Conservation (phyloP, 2,888 invertebrate species). For the Pycnomerus fuliginosus region DNA sequence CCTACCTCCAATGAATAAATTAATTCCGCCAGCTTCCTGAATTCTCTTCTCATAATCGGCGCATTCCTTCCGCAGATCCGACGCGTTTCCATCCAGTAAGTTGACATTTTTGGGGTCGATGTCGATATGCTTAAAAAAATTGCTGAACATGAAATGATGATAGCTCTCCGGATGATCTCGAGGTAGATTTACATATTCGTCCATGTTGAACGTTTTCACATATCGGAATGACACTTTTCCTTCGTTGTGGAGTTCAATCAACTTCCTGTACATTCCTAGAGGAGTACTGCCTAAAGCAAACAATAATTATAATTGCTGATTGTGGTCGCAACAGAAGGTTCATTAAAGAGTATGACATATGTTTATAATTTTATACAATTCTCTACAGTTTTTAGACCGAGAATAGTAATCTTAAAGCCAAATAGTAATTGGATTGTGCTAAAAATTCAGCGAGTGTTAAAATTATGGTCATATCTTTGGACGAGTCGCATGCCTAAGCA, state of each 20-base stretch:
- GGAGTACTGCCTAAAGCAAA: slow-evolving; percentile 79
- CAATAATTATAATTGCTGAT: too few species aligned
- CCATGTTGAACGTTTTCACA: slow-evolving; percentile 97
- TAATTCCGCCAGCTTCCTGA: slow-evolving; percentile 80
- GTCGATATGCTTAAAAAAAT: slow-evolving; percentile 94
- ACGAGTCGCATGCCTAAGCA: too few species aligned
- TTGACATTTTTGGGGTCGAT: slow-evolving; percentile 86
- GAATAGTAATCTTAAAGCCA: too few species aligned
- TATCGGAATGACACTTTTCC: slow-evolving; percentile 88
- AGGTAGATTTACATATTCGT: slow-evolving; percentile 91
- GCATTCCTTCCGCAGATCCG: slow-evolving; percentile 79
- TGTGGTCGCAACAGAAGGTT: too few species aligned
- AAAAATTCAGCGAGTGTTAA: too few species aligned
- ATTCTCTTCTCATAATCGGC: slow-evolving; percentile 78
- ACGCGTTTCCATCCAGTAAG: slow-evolving; percentile 86
- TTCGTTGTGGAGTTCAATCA: slow-evolving; percentile 80
- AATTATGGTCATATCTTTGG: too few species aligned
- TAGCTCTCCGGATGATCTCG: slow-evolving; percentile 92
- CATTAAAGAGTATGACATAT: too few species aligned
- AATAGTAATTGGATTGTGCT: too few species aligned
- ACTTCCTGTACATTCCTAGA: slow-evolving; percentile 84
- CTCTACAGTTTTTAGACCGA: too few species aligned
- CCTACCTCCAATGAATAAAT: slow-evolving; percentile 89
- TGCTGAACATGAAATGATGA: slow-evolving; percentile 94
- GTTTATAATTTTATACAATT: too few species aligned